A percentile compares a stretch with the other conserved stretches of the same genome.
phyloP scores from a whole-genome alignment of 2,888 invertebrate species.

The Trypoxylon attenuatum region DNA sequence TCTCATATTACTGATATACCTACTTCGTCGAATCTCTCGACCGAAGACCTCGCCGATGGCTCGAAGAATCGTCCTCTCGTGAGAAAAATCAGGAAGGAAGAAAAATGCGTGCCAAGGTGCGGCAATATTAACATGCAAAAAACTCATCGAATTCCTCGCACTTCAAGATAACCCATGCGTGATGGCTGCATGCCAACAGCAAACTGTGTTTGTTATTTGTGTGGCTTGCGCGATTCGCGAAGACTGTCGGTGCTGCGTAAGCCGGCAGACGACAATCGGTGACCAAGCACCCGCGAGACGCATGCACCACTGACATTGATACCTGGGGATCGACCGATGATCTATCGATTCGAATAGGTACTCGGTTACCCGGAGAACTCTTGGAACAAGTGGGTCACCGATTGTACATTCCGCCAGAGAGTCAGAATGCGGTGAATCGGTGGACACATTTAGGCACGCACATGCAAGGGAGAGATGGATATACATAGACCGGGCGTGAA shows the following conservation, averaged over 20 bases:
- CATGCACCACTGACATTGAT: not conserved
- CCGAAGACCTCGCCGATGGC: conserved; percentile 25
- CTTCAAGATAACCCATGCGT: conserved; percentile 52
- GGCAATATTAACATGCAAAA: conserved; percentile 55
- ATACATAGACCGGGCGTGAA: no score
- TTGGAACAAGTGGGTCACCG: conserved; percentile 7
- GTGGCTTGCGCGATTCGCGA: not conserved
- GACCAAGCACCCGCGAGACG: not conserved
- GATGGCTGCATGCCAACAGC: conserved; percentile 59
- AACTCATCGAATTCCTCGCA: conserved; percentile 35
- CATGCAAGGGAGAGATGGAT: conserved; percentile 25
- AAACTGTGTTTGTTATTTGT: conserved; percentile 34
- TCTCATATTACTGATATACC: not conserved
- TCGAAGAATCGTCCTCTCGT: conserved; percentile 13
- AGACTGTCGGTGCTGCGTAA: conserved; percentile 24
- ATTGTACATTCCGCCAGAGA: conserved; percentile 5
- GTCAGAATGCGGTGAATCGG: not conserved
- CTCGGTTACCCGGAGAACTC: not conserved
- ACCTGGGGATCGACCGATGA: not conserved
- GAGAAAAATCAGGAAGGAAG: conserved; percentile 2
- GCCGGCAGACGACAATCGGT: conserved; percentile 26
- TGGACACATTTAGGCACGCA: conserved; percentile 17
- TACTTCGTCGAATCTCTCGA: not conserved
- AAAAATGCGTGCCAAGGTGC: conserved; percentile 44
- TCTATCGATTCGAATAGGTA: not conserved